A percentile compares a stretch with the other conserved stretches of the same genome.
Conservation (phyloP, 1,140 invertebrate genomes). For the Hycleus cichorii region DNA sequence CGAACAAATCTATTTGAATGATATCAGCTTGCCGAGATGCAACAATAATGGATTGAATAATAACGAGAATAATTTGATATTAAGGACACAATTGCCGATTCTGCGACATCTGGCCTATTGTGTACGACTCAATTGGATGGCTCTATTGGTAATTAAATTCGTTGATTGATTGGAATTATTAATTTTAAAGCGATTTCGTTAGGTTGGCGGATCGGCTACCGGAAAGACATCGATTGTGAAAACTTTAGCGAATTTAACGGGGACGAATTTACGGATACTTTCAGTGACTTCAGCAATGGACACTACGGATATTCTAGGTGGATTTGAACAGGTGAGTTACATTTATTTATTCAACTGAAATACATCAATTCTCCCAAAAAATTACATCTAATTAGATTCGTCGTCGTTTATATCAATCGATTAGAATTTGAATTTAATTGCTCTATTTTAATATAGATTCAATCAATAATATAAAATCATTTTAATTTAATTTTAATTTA, state of each 20-base stretch:
- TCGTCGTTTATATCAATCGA: neutral
- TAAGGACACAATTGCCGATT: constrained; percentile 57
- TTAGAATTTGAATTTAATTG: neutral
- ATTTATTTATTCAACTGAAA: neutral
- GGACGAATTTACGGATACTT: constrained; percentile 66
- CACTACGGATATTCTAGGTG: constrained; percentile 89
- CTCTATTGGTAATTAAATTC: constrained; percentile 65
- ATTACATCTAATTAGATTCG: neutral
- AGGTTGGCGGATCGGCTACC: constrained; percentile 68
- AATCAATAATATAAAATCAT: neutral
- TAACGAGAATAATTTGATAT: constrained; percentile 48
- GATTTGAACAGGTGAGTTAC: constrained; percentile 85
- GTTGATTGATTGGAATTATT: constrained; percentile 1
- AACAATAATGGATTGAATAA: constrained; percentile 41
- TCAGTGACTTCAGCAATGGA: constrained; percentile 91
- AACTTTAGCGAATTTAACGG: constrained; percentile 66
- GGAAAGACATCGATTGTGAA: constrained; percentile 81
- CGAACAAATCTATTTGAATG: constrained; percentile 50
- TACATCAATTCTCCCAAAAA: neutral
- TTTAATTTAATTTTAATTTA: constrained; percentile 4
- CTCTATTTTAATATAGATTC: neutral
- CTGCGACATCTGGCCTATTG: constrained; percentile 74
- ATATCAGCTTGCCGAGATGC: constrained; percentile 45
- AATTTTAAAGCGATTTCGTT: constrained; percentile 23
- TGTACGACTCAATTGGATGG: constrained; percentile 86